Base-by-base conservation (phyloP, 1,140 invertebrate species). In the Drosophila athabasca region DNA sequence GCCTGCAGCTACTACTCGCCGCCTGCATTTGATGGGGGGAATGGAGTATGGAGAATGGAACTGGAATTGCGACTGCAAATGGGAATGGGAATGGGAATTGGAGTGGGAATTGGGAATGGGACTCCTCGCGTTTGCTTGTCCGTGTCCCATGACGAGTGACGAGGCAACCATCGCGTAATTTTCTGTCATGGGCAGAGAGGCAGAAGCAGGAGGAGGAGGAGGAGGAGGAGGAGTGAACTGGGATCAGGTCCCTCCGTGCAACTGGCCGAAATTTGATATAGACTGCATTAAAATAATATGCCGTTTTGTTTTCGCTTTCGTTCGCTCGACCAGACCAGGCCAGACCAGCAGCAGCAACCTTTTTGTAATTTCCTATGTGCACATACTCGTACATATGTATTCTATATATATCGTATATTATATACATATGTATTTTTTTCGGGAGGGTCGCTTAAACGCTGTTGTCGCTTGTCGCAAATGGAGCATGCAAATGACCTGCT, bases 201-300 rank as follows among this genome's bases (percentile, higher is more conserved):
- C 15, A 11, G 17, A 11, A 15, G 31, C 6, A 15, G 31, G 31
- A 11, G 22, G 6, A 24, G 22, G 8, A 29, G 31, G 17, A 61
- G 31, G 7, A 31, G 22, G 2, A 9, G 8, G 1, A 6, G 9
- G 9, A 45, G 62, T 74, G 64, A 45, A 74, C 44, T 41, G 55
- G 60, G 54, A 43, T 59, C 59, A 19, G 31, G 51, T 49, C 39
- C 19, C 43, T 22, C 50, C 60, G 3, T 69, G 66, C 62, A 68
- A 69, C 66, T 69, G 66, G 51, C 54, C 71, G 80, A 84, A 84
- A 84, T 84, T 80, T 72, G 80, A 84, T 84, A 84, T 79, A 62
- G 76, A 80, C 76, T 84, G 76, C 80, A 84, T 71, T 79, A 70
- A 84, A 84, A 84, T 84, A 79, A 82, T 82, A 75, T 66, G 62